Evolutionary conservation across 2,113 vertebrate genomes (phyloP).

Genomic region (Eulacestoma nigropectus): DNA sequence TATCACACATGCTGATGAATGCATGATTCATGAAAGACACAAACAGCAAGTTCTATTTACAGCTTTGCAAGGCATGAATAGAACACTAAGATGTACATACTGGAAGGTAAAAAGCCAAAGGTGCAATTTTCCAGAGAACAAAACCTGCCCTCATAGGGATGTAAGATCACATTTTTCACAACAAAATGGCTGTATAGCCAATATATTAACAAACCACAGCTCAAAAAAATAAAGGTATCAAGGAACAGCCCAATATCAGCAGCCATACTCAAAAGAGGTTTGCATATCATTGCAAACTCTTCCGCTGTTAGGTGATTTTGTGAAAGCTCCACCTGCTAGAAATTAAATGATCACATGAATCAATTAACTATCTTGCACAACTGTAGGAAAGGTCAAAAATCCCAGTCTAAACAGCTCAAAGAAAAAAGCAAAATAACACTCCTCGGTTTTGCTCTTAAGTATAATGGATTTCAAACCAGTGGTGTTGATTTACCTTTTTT

Average conservation of each 20-base stretch:
- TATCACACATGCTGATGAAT: conserved; percentile 1
- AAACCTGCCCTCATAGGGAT: background rate
- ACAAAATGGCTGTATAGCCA: background rate
- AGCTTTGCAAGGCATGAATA: background rate
- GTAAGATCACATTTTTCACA: background rate
- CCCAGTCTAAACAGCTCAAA: background rate
- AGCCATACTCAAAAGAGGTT: background rate
- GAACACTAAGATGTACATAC: background rate
- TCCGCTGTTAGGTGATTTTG: background rate
- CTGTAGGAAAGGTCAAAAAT: background rate
- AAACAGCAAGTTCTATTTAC: conserved; percentile 31
- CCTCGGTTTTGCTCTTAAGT: background rate
- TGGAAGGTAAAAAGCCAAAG: background rate
- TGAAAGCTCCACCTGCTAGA: background rate
- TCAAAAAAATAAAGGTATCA: background rate
- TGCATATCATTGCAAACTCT: background rate
- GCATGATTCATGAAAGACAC: conserved; percentile 42
- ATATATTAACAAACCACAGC: background rate
- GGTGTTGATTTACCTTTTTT: background rate
- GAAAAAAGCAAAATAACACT: background rate
- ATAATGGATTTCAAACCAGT: background rate
- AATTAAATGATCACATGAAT: background rate
- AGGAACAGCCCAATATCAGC: background rate
- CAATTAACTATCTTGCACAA: background rate
- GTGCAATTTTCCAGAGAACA: background rate